Percentiles rank a stretch among this genome's conserved stretches.
phyloP scores from a whole-genome alignment of 2,888 invertebrate species.

The Abrostola triplasia region DNA sequence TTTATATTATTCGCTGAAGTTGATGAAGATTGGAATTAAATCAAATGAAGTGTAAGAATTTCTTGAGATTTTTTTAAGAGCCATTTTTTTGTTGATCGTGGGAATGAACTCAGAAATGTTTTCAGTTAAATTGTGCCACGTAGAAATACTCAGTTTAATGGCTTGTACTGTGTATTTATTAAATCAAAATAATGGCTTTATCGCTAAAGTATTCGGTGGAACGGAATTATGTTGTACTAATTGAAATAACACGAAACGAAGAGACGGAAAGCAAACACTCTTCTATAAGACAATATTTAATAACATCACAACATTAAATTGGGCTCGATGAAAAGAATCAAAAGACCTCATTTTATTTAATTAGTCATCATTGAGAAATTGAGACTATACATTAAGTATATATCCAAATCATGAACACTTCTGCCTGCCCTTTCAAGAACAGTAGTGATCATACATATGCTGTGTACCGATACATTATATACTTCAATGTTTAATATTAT shows the following conservation, averaged over 20 bases:
- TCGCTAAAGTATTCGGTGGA: neutral
- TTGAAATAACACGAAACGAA: neutral
- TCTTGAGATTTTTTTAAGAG: conserved; percentile 23
- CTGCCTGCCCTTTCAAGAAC: no score
- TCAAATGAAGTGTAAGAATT: conserved; percentile 48
- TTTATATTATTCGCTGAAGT: conserved; percentile 34
- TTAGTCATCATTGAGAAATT: no score
- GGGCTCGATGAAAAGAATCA: no score
- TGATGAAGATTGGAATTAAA: conserved; percentile 47
- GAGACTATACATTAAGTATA: no score
- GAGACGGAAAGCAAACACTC: no score
- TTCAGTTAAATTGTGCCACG: neutral
- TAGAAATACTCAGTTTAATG: neutral
- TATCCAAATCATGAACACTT: no score
- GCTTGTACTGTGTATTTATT: neutral
- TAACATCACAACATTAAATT: no score
- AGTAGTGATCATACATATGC: no score
- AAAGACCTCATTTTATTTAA: no score
- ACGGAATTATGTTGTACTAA: neutral
- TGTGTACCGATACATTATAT: no score
- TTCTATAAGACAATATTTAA: no score
- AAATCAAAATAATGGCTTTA: neutral
- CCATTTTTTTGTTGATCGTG: neutral
- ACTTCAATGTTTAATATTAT: no score
- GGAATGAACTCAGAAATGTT: neutral